Evolutionary conservation across 2,888 invertebrate genomes (phyloP).

Genomic region (Lasioglossum lativentre): DNA sequence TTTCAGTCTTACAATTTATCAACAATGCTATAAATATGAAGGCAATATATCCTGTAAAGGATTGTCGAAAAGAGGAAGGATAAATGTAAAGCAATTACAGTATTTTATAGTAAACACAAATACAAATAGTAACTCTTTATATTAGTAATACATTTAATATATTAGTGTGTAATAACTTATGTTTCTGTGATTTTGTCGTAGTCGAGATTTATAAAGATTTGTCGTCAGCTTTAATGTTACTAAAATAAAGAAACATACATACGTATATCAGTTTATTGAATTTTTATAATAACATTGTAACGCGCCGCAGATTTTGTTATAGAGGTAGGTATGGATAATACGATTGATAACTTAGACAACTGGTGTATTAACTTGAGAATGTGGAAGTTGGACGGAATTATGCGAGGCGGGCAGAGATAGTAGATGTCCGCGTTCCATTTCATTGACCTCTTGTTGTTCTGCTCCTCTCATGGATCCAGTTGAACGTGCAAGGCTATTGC

Average conservation of each 20-base stretch:
- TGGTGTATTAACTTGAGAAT: slow-evolving; percentile 74
- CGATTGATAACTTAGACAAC: slow-evolving; percentile 70
- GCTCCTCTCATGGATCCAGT: slow-evolving; percentile 74
- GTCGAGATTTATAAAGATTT: slow-evolving; percentile 8
- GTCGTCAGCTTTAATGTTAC: not conserved
- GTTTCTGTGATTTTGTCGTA: not conserved
- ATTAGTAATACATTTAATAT: slow-evolving; percentile 22
- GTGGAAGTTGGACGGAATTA: slow-evolving; percentile 79
- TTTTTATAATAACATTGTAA: slow-evolving; percentile 73
- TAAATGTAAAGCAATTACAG: not conserved
- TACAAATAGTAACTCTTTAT: slow-evolving; percentile 13
- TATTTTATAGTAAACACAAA: slow-evolving; percentile 4
- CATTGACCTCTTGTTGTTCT: slow-evolving; percentile 83
- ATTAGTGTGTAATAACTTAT: slow-evolving; percentile 1
- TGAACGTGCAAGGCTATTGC: slow-evolving; percentile 88
- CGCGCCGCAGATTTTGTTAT: slow-evolving; percentile 62
- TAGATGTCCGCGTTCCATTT: slow-evolving; percentile 83
- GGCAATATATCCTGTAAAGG: not conserved
- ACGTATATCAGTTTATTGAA: slow-evolving; percentile 64
- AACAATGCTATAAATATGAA: not conserved
- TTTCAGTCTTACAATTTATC: slow-evolving; percentile 5
- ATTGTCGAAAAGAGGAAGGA: not conserved
- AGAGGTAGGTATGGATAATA: slow-evolving; percentile 73
- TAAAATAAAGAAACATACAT: slow-evolving; percentile 9
- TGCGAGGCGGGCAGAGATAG: slow-evolving; percentile 78